Evolutionary conservation across 2,797 vertebrate species (phyloP).

Genomic region (Manis pentadactyla): DNA sequence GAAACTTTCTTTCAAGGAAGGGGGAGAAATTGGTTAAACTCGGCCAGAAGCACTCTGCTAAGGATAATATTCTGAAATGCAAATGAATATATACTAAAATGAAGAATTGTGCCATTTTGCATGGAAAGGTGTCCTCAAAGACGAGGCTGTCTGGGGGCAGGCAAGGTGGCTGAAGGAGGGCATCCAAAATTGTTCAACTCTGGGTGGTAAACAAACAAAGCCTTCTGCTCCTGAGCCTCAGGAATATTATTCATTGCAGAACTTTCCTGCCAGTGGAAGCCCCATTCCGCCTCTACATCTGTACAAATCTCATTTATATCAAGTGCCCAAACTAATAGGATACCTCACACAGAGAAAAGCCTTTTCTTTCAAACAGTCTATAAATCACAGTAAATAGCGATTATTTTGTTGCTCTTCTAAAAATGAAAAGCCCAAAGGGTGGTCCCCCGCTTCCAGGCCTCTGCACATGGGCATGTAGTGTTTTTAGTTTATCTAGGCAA

Average conservation of each 20-base stretch:
- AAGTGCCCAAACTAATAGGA: background rate
- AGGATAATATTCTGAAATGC: background rate
- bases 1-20: background rate
- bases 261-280: background rate
- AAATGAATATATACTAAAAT: rapidly evolving
- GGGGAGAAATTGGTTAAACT: background rate
- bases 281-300: background rate
- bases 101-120: background rate
- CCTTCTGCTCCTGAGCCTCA: background rate
- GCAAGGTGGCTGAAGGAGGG: background rate
- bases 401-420: background rate
- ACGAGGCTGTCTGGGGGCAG: background rate
- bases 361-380: background rate
- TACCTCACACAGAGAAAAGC: background rate
- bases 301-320: rapidly evolving
- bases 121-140: background rate
- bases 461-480: rapidly evolving
- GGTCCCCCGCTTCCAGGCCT: rapidly evolving
- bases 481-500: background rate
- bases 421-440: background rate
- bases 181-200: background rate
- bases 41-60: background rate
- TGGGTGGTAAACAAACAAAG: background rate
- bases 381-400: background rate
- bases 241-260: background rate